phyloP scores from a whole-genome alignment of 2,888 invertebrate species.

The Phasia obesa region DNA sequence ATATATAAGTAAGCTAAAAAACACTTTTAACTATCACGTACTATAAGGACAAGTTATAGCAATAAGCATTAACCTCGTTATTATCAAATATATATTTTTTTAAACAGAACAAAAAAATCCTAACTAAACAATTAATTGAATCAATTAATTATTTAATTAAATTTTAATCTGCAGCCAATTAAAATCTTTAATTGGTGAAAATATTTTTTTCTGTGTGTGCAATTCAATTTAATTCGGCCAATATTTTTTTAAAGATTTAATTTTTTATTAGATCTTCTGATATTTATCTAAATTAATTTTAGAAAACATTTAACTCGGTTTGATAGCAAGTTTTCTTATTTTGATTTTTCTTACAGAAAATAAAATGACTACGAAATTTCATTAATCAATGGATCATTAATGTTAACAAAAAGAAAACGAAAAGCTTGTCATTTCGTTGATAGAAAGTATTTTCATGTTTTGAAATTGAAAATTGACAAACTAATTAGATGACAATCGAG shows the following conservation, averaged over 20 bases:
- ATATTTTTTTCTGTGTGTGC: too few species aligned
- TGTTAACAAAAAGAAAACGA: constrained; percentile 16
- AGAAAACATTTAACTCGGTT: background rate
- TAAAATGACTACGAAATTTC: constrained; percentile 31
- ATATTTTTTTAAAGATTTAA: background rate
- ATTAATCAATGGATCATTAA: constrained; percentile 72
- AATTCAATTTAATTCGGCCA: background rate
- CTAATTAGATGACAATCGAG: constrained; percentile 73
- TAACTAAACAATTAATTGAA: too few species aligned
- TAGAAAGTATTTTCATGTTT: constrained; percentile 72
- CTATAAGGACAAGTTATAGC: too few species aligned
- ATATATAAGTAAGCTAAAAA: too few species aligned
- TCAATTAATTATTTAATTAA: too few species aligned
- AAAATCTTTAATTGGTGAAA: too few species aligned
- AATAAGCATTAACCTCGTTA: too few species aligned
- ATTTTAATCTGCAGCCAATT: too few species aligned
- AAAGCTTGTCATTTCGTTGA: constrained; percentile 18
- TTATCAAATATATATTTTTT: too few species aligned
- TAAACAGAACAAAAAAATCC: too few species aligned
- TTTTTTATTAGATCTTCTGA: background rate
- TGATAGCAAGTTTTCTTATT: constrained; percentile 6
- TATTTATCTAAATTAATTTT: constrained; percentile 21
- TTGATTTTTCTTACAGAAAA: constrained; percentile 1
- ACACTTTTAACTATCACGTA: too few species aligned
- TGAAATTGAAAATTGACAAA: constrained; percentile 68